Conservation (phyloP, 2,113 vertebrate species). For the Oryzias curvinotus region DNA sequence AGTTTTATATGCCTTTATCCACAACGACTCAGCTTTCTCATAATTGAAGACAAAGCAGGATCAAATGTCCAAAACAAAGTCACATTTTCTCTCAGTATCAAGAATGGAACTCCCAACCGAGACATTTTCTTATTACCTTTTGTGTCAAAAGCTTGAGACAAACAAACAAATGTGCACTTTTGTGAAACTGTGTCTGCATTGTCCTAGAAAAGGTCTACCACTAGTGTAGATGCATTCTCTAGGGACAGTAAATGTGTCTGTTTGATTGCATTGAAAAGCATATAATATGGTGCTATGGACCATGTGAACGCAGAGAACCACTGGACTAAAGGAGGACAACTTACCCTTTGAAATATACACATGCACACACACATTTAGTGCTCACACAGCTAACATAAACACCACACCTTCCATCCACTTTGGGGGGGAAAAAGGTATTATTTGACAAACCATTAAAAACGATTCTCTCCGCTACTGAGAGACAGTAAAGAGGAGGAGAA, state of each 20-base stretch:
- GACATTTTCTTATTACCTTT: too few relatives aligned
- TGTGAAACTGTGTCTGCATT: background rate
- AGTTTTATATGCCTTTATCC: too few relatives aligned
- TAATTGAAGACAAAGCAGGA: too few relatives aligned
- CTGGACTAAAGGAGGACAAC: slow-evolving; percentile 73
- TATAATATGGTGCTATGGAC: slow-evolving; percentile 70
- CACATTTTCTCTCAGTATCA: too few relatives aligned
- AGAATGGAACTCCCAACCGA: too few relatives aligned
- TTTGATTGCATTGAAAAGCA: slow-evolving; percentile 65
- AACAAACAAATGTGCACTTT: too few relatives aligned
- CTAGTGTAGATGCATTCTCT: slow-evolving; percentile 30
- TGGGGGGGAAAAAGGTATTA: slow-evolving; percentile 68
- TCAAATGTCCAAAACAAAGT: too few relatives aligned
- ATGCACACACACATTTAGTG: slow-evolving; percentile 14
- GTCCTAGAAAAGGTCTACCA: background rate
- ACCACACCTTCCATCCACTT: slow-evolving; percentile 61
- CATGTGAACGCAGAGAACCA: slow-evolving; percentile 70
- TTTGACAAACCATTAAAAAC: slow-evolving; percentile 75
- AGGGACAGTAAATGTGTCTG: slow-evolving; percentile 44
- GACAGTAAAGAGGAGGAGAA: slow-evolving; percentile 42
- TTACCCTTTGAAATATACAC: slow-evolving; percentile 61
- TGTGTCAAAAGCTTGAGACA: too few relatives aligned
- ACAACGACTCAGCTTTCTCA: too few relatives aligned
- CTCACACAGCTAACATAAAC: slow-evolving; percentile 52
- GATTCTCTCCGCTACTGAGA: slow-evolving; percentile 69